Evolutionary conservation across 92 coral and sea anemone genomes (phyloP).

Genomic region (Pocillopora grandis): DNA sequence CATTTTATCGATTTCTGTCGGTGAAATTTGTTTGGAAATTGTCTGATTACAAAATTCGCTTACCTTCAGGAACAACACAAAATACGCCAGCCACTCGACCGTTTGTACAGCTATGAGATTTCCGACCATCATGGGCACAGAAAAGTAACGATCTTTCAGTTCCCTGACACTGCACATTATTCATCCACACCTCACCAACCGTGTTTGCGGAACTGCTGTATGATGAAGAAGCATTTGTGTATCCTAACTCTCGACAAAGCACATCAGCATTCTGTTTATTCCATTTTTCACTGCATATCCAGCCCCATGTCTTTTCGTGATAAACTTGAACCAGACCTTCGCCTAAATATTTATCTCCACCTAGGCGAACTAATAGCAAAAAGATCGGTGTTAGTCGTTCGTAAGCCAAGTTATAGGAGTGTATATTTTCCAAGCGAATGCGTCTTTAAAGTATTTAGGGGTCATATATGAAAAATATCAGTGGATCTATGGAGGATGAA

Average conservation of each 20-base stretch:
- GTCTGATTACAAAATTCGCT: too few species aligned
- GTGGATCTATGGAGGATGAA: too few species aligned
- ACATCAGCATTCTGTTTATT: constrained; percentile 6
- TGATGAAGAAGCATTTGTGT: background rate
- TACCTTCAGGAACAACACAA: background rate
- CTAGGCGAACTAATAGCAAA: background rate
- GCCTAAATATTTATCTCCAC: background rate
- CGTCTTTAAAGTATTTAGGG: too few species aligned
- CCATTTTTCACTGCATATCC: background rate
- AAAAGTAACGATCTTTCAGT: background rate
- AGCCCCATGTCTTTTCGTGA: constrained; percentile 17
- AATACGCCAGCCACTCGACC: background rate
- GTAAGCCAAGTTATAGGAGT: background rate
- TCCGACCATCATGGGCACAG: background rate
- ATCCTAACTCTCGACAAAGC: constrained; percentile 1
- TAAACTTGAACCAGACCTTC: constrained; percentile 9
- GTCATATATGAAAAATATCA: too few species aligned
- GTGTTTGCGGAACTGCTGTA: too few species aligned
- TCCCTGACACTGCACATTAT: background rate
- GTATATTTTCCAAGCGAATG: background rate
- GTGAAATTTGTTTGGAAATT: too few species aligned
- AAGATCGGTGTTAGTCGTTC: background rate
- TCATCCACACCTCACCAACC: background rate
- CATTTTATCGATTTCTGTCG: too few species aligned
- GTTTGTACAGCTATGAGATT: background rate